Conservation (phyloP, 2,113 vertebrate genomes). For the Percopsis transmontana region DNA sequence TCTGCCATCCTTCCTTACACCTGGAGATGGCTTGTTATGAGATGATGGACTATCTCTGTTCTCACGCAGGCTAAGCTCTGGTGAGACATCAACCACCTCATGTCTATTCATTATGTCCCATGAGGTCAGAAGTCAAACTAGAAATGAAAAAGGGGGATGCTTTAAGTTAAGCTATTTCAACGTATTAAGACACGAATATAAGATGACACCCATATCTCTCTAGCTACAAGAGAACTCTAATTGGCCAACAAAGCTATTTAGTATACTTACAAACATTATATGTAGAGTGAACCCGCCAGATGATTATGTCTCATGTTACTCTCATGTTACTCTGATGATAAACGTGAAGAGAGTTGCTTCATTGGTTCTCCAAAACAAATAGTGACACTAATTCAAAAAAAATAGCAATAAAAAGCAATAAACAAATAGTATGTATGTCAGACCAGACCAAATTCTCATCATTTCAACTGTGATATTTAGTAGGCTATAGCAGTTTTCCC, state of each 20-base stretch:
- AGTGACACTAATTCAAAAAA: neutral
- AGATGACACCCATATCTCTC: neutral
- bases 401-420: too few relatives aligned
- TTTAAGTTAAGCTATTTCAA: too few relatives aligned
- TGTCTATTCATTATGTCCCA: constrained; percentile 8
- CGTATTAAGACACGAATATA: neutral
- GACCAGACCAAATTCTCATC: too few relatives aligned
- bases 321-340: neutral
- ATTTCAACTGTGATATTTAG: neutral
- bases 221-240: too few relatives aligned
- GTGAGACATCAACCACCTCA: constrained; percentile 13
- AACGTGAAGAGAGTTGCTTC: neutral
- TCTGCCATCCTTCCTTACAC: constrained; percentile 1
- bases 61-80: constrained; percentile 19
- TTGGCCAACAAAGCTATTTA: neutral
- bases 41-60: constrained; percentile 6
- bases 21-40: neutral
- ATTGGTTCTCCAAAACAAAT: neutral
- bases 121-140: constrained; percentile 28
- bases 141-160: neutral
- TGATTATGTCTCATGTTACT: neutral
- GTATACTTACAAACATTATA: neutral
- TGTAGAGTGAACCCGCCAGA: neutral
- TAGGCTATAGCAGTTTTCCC: neutral
- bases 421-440: neutral